Conservation (phyloP, 2,113 vertebrate species). For the Tetrao urogallus region DNA sequence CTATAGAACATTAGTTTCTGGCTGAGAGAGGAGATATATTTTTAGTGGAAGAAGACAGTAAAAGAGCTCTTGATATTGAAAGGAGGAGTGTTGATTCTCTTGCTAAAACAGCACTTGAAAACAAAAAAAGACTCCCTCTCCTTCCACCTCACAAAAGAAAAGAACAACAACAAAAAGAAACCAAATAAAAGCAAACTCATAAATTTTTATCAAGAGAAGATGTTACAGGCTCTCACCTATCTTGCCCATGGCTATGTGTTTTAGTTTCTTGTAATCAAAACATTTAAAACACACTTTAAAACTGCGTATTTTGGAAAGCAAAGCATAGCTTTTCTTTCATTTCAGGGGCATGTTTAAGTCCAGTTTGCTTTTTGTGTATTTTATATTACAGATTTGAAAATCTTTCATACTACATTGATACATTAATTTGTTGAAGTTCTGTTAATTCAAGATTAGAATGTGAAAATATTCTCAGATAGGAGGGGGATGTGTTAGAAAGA, state of each 20-base stretch:
- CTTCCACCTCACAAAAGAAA: too few relatives aligned
- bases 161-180: background rate
- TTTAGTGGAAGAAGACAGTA: background rate
- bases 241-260: background rate
- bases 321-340: background rate
- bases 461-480: background rate
- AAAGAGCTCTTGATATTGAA: background rate
- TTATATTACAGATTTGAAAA: background rate
- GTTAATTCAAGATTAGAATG: background rate
- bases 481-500: too few relatives aligned
- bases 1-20: background rate
- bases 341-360: background rate
- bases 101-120: background rate
- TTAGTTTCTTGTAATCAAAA: background rate
- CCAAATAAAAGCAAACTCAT: background rate
- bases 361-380: background rate
- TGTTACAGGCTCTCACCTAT: background rate
- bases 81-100: rapidly evolving
- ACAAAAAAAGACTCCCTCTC: background rate
- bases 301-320: background rate
- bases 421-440: background rate
- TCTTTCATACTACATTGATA: background rate
- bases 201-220: background rate
- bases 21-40: background rate
- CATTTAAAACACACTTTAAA: background rate